Evolutionary conservation across 1,140 invertebrate species (phyloP), one percentile per base, ranked within the genome.

Genomic region (Meloidogyne floridensis): DNA sequence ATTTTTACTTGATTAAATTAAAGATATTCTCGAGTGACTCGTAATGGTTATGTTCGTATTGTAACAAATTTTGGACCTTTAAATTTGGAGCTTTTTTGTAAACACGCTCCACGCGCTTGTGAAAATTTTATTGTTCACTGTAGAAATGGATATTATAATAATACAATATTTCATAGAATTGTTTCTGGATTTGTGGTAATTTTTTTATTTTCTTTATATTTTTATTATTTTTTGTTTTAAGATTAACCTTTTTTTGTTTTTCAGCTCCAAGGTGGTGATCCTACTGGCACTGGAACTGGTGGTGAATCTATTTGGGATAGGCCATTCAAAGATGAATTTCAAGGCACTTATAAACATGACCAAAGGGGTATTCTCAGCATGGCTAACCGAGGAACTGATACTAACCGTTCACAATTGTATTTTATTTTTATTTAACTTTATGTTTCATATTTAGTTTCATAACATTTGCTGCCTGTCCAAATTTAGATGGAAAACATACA

Each of bases 201-300:
- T 91, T 43, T 77, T 54, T 59, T 6, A 13, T 32, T 32, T 32
- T 3, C n/a, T 72, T 83, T 76, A 18, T 56, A 32, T 32, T 53
- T 59, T 11, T 43, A 32, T 11, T 81, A 43, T 20, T 86, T 15
- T 86, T 20, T 51, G 10, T 15, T 32, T 32, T 32, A 32, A 32
- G 32, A 32, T 32, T 32, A 32, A 32, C 32, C 32, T 32, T 32
- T 32, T 32, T 10, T 71, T 43, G 6, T 42, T 80, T 88, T 84
- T 82, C 32, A 97, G 96, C 95, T 99, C 82, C 97, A 99, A 94
- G 97, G 97, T 65, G 97, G 97, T 72, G 97, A 99, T 93, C 97
- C 97, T 11, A 97, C 95, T 6, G 96, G 95, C 53, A 97, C 94
- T 5, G 97, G 97, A 11, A 93, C 93, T 81, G 97, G 97, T 10